phyloP scores from a whole-genome alignment of 2,888 invertebrate genomes.

The Eupeodes luniger region DNA sequence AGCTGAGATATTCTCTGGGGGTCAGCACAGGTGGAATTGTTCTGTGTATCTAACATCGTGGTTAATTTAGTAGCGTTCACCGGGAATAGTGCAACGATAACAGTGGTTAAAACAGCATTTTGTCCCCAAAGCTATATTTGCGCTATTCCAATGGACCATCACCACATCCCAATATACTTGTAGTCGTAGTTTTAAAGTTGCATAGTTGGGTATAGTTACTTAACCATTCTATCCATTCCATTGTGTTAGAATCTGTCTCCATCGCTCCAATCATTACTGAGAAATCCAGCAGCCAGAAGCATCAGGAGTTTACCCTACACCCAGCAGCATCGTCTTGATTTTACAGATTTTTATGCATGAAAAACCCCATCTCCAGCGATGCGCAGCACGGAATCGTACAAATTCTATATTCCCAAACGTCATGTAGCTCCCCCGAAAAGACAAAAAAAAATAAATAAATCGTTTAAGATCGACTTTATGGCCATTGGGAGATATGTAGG shows the following conservation, averaged over 20 bases:
- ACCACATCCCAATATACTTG: not conserved
- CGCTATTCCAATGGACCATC: constrained; percentile 49
- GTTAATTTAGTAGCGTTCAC: constrained; percentile 70
- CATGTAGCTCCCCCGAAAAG: constrained; percentile 54
- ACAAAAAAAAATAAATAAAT: constrained; percentile 20
- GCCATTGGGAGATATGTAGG: constrained; percentile 57
- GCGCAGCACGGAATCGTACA: constrained; percentile 48
- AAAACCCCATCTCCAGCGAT: constrained; percentile 54
- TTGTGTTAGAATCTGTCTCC: constrained; percentile 47
- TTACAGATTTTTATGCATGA: constrained; percentile 72
- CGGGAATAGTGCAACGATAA: constrained; percentile 61
- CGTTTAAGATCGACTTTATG: constrained; percentile 74
- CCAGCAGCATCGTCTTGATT: constrained; percentile 63
- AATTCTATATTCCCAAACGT: constrained; percentile 32
- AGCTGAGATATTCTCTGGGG: constrained; percentile 59
- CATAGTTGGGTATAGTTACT: constrained; percentile 14
- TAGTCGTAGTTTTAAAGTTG: not conserved
- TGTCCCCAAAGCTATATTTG: constrained; percentile 67
- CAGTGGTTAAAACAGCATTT: constrained; percentile 57
- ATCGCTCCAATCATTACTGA: constrained; percentile 14
- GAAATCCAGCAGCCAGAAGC: constrained; percentile 14
- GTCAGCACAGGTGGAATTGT: constrained; percentile 74
- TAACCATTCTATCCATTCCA: constrained; percentile 32
- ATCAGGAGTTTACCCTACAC: not conserved
- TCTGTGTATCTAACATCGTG: constrained; percentile 62